phyloP scores from a whole-genome alignment of 2,888 invertebrate genomes.

The Apotomis capreana region DNA sequence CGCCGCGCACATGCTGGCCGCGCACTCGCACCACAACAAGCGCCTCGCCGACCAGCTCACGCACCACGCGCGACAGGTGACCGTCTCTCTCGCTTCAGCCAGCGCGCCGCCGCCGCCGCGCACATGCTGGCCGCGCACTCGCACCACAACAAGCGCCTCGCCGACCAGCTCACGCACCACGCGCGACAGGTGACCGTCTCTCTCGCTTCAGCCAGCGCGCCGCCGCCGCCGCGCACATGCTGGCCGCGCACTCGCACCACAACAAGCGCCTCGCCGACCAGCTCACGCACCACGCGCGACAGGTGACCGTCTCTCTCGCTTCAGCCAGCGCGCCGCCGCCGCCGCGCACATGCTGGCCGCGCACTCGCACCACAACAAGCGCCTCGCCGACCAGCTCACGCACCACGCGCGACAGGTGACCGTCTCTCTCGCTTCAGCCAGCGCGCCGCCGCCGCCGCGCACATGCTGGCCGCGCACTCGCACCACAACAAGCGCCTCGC shows the following conservation, averaged over 20 bases:
- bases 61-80: neutral
- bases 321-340: too few species aligned
- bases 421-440: too few species aligned
- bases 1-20: neutral
- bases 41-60: conserved; percentile 7
- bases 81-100: too few species aligned
- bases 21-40: neutral
- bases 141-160: conserved; percentile 86
- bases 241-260: conserved; percentile 74
- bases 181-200: neutral
- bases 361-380: neutral
- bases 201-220: conserved; percentile 90
- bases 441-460: neutral
- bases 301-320: too few species aligned
- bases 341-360: neutral
- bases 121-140: conserved; percentile 59
- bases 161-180: conserved; percentile 3
- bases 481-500: conserved; percentile 97
- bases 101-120: neutral
- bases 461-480: conserved; percentile 96
- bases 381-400: conserved; percentile 5
- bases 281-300: neutral
- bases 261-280: conserved; percentile 88
- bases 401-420: neutral
- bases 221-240: conserved; percentile 90